phyloP scores from a whole-genome alignment of 2,113 vertebrate species.

The Rhinolophus sinicus region DNA sequence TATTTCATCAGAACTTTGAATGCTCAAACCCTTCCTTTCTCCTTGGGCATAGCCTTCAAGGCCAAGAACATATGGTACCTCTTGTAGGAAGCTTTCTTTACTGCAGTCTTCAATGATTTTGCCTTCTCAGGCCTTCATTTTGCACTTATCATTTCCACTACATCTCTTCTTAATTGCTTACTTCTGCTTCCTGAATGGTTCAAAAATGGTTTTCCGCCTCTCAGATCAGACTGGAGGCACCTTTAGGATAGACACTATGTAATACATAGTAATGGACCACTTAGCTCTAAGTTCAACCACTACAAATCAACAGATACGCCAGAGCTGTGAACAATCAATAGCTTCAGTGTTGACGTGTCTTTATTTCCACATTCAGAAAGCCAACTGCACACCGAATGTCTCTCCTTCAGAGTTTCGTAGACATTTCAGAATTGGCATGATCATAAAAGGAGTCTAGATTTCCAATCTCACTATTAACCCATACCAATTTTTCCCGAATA shows the following conservation, averaged over 20 bases:
- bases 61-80: background rate
- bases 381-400: background rate
- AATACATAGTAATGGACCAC: background rate
- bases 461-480: background rate
- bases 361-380: background rate
- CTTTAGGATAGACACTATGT: background rate
- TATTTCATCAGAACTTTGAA: background rate
- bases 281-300: background rate
- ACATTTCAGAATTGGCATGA: background rate
- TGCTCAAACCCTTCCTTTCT: background rate
- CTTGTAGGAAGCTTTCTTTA: background rate
- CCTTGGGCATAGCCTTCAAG: background rate
- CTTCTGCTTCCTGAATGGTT: constrained; percentile 1
- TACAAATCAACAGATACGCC: background rate
- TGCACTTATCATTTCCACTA: background rate
- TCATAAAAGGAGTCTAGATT: background rate
- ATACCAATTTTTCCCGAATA: background rate
- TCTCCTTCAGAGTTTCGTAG: background rate
- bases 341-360: background rate
- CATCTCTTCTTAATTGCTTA: background rate
- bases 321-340: background rate
- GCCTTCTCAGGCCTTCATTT: background rate
- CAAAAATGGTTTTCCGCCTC: background rate
- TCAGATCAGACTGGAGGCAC: background rate
- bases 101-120: background rate